Percentiles rank a stretch among this genome's conserved stretches.
Evolutionary conservation across 2,797 vertebrate species (phyloP).

Genomic region (Odontamblyopus rebecca): DNA sequence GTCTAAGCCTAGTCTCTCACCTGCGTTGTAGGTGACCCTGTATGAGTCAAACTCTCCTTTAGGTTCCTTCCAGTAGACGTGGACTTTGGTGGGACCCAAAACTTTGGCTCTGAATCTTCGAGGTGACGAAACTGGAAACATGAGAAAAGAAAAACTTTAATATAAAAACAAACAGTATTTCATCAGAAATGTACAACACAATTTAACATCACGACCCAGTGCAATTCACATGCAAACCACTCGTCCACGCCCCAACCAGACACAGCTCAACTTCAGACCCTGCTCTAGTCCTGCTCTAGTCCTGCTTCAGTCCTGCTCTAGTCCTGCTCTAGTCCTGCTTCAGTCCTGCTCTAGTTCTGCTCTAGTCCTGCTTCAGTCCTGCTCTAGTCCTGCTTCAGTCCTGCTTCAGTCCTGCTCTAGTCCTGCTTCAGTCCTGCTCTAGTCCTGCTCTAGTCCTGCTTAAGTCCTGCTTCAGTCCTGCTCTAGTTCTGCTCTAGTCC

Average conservation of each 20-base stretch:
- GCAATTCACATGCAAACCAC: not conserved
- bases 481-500: not conserved
- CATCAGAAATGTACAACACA: not conserved
- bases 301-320: not conserved
- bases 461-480: not conserved
- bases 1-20: slow-evolving; percentile 66
- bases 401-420: not conserved
- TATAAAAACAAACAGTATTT: not conserved
- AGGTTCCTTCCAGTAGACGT: slow-evolving; percentile 91
- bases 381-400: not conserved
- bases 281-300: not conserved
- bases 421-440: not conserved
- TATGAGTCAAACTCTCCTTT: slow-evolving; percentile 88
- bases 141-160: slow-evolving; percentile 16
- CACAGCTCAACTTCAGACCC: not conserved
- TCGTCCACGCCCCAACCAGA: not conserved
- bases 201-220: not conserved
- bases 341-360: not conserved
- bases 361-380: not conserved
- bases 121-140: slow-evolving; percentile 84
- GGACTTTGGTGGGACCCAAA: slow-evolving; percentile 80
- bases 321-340: not conserved
- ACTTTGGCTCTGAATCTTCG: slow-evolving; percentile 85
- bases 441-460: not conserved
- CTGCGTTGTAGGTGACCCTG: slow-evolving; percentile 85